Conservation (phyloP, 2,797 vertebrate genomes). For the Salmo trutta region DNA sequence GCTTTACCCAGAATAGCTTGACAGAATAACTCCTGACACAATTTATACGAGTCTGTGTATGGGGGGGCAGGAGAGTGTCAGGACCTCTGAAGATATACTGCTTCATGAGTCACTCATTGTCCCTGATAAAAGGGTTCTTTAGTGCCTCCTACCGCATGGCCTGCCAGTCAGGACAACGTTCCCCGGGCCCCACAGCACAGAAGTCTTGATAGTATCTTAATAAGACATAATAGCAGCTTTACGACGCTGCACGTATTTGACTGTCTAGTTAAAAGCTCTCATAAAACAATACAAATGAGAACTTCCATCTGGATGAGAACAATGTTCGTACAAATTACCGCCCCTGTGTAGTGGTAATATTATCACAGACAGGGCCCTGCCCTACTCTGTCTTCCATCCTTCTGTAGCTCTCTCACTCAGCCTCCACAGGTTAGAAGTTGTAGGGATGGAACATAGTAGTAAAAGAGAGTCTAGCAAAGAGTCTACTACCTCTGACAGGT, state of each 20-base stretch:
- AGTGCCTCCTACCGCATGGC: neutral
- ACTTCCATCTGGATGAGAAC: constrained; percentile 8
- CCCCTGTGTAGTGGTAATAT: neutral
- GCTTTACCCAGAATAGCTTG: neutral
- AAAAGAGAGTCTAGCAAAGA: constrained; percentile 1
- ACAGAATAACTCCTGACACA: neutral
- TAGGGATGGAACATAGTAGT: neutral
- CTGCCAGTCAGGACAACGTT: neutral
- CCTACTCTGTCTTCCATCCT: neutral
- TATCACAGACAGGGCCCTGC: neutral
- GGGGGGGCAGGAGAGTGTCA: neutral
- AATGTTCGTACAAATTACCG: neutral
- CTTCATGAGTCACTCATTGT: constrained; percentile 16
- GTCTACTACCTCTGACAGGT: constrained; percentile 68
- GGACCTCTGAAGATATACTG: neutral
- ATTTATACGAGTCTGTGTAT: constrained; percentile 1
- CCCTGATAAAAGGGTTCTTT: neutral
- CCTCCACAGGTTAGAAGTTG: neutral
- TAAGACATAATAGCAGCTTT: constrained; percentile 7
- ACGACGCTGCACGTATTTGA: constrained; percentile 2
- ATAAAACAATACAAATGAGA: constrained; percentile 16
- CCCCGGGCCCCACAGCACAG: neutral
- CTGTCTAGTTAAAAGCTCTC: constrained; percentile 12
- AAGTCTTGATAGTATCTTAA: constrained; percentile 16
- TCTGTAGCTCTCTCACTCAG: neutral